These are phyloP conservation scores for Chelon labrosus DNA, from an alignment of 2,797 vertebrate species.

Conservation along the genomic window DNA sequence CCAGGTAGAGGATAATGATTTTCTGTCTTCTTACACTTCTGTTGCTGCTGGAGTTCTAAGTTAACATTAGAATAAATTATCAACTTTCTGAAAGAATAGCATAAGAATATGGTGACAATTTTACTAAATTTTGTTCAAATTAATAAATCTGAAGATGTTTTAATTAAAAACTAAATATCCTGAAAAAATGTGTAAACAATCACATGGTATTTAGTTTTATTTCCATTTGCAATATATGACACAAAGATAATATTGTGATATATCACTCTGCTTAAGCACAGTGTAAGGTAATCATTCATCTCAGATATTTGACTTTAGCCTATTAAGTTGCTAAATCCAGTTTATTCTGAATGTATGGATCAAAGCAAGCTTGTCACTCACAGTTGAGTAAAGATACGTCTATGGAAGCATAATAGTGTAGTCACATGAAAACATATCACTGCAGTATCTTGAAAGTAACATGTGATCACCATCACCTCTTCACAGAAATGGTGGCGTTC, in stretches of 20 bases:
- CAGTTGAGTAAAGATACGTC: not conserved
- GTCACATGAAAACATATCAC: not conserved
- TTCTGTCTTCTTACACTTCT: not conserved
- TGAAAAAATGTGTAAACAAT: not conserved
- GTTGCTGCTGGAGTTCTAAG: not conserved
- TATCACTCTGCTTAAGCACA: not conserved
- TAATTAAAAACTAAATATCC: not conserved
- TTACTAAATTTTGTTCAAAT: not conserved
- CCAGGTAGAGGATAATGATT: constrained; percentile 83
- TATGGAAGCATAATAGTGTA: not conserved
- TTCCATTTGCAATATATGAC: not conserved
- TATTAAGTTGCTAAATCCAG: not conserved
- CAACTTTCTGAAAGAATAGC: too few species aligned
- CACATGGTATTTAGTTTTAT: not conserved
- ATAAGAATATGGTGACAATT: not conserved
- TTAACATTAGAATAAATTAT: too few species aligned
- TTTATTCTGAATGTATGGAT: not conserved
- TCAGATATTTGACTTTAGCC: not conserved
- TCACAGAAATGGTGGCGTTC: constrained; percentile 90
- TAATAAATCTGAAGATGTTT: not conserved
- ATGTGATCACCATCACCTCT: not conserved
- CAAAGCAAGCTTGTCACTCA: not conserved
- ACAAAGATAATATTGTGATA: not conserved
- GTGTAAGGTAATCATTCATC: not conserved
- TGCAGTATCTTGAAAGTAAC: not conserved